phyloP scores from a whole-genome alignment of 2,797 vertebrate genomes.

The Macropus fuliginosus region DNA sequence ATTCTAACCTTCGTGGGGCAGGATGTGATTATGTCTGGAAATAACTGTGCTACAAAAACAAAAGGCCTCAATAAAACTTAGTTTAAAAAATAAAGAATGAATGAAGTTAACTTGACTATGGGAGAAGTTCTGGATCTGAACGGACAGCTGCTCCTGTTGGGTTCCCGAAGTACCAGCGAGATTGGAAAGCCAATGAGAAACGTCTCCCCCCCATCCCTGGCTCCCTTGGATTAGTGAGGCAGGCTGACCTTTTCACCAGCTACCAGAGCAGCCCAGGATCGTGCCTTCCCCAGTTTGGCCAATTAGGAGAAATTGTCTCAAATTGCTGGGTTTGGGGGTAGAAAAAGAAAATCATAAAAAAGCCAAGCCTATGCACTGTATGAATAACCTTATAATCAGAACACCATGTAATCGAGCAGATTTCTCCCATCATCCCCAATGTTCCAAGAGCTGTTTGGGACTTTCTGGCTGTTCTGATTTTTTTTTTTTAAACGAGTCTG shows the following conservation, averaged over 20 bases:
- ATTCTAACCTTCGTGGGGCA: neutral
- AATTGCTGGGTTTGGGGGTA: constrained; percentile 58
- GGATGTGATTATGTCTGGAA: neutral
- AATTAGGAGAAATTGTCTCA: constrained; percentile 70
- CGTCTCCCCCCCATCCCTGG: neutral
- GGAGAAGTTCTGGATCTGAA: neutral
- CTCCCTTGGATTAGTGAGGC: accelerated
- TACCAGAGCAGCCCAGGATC: constrained; percentile 16
- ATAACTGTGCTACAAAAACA: neutral
- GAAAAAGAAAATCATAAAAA: constrained; percentile 65
- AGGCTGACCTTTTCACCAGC: accelerated
- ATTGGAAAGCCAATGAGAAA: neutral
- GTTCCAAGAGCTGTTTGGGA: constrained; percentile 64
- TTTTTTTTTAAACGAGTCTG: constrained; percentile 67
- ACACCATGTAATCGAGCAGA: constrained; percentile 41
- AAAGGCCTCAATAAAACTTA: neutral
- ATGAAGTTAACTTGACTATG: neutral
- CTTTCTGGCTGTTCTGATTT: constrained; percentile 34
- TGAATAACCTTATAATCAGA: constrained; percentile 37
- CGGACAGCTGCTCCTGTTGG: neutral
- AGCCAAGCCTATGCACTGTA: neutral
- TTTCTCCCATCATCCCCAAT: constrained; percentile 52
- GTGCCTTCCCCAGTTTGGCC: constrained; percentile 72
- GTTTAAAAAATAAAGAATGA: neutral
- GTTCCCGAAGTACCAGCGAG: neutral